Evolutionary conservation across 2,888 invertebrate species (phyloP).

Genomic region (Lasioglossum zephyrum): DNA sequence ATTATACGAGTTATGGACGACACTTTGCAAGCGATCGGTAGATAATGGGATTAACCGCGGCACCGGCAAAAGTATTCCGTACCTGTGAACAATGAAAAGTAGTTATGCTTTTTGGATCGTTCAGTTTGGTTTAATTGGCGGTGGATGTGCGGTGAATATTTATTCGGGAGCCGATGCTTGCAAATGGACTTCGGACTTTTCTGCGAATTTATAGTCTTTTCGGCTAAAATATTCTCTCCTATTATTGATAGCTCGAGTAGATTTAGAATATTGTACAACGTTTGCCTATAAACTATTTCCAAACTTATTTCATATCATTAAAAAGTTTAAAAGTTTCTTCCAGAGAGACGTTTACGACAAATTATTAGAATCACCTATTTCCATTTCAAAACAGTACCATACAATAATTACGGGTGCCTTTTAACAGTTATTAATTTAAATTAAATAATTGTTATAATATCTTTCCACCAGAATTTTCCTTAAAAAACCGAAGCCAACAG

Average conservation of each 20-base stretch:
- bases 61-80: slow-evolving; percentile 10
- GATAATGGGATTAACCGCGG: slow-evolving; percentile 9
- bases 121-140: not conserved
- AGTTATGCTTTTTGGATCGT: not conserved
- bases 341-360: not conserved
- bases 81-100: not conserved
- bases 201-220: not conserved
- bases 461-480: not conserved
- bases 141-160: not conserved
- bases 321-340: not conserved
- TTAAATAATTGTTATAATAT: not conserved
- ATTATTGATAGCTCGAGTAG: not conserved
- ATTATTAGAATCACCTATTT: too few species aligned
- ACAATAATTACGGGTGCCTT: too few species aligned
- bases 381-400: too few species aligned
- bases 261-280: not conserved
- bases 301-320: not conserved
- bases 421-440: not conserved
- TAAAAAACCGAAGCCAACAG: not conserved
- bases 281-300: not conserved
- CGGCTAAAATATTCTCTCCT: not conserved
- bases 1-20: slow-evolving; percentile 20
- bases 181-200: not conserved
- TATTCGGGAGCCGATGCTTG: not conserved
- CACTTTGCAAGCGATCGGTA: slow-evolving; percentile 18